Evolutionary conservation across 2,888 invertebrate species (phyloP), one percentile per base, ranked within the genome.

Genomic region (Mystacides longicornis): DNA sequence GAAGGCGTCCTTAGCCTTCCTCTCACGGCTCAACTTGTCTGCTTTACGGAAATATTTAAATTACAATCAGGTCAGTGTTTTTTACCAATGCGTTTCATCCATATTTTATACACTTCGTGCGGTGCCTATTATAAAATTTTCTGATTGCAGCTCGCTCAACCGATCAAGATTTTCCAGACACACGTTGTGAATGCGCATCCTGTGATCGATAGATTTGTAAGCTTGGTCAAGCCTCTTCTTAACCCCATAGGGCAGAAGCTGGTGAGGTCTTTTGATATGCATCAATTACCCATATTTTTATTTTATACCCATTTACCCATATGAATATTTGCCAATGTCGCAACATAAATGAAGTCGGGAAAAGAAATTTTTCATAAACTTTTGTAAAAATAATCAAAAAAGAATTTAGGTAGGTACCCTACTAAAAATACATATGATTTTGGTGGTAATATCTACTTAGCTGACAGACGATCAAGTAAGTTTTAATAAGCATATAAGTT

Each of bases 141-240:
- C 11, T 7, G 11, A 27, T 27, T 65, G 27, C 68, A 86, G 81
- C 85, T 86, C 65, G 85, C 85, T 1, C 81, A 85, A 68, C 86
- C 86, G 1, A 80, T 86, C 16, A 74, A 81, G 23, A 67, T 86
- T 56, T 82, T 80, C 64, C 78, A 80, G 64, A 79, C 86, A 16
- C 87, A 87, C 65, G 68, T 86, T 2, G 68, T 86, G 18, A 86
- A 87, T 64, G 77, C 81, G 1, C 81, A 85, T 3, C 69, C 82
- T 0, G 79, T 82, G 63, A 71, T 86, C 57, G 86, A 87, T 67
- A 82, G 81, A 64, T 71, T 85, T 18, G 72, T 81, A 64, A 74
- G 70, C 1, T 68, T 86, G 0, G 69, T 86, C 58, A 83, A 81
- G 65, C 85, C 86, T 0, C 81, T 87, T 62, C 73, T 86, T 57